A percentile compares a stretch with the other conserved stretches of the same genome.
Evolutionary conservation across 2,888 invertebrate genomes (phyloP).

Genomic region (Drosophila suboccidentalis): DNA sequence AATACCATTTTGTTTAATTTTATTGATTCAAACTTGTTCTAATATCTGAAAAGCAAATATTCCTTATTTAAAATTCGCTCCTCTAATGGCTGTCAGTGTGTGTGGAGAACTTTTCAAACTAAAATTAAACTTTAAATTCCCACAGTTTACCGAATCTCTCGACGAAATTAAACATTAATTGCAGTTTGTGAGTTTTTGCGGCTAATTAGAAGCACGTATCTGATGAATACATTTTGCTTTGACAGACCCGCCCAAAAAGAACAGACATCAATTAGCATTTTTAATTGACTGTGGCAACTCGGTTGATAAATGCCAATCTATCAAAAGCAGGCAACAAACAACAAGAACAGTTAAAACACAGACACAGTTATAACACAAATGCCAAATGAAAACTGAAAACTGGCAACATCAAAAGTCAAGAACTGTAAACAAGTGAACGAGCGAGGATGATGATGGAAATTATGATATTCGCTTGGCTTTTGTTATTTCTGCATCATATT

Average conservation of each 20-base stretch:
- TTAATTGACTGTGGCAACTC: conserved; percentile 60
- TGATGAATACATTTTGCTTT: conserved; percentile 19
- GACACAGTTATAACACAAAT: conserved; percentile 27
- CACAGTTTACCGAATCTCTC: conserved; percentile 21
- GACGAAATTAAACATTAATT: conserved; percentile 43
- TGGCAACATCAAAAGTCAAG: conserved; percentile 53
- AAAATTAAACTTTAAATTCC: conserved; percentile 25
- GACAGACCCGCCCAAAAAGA: conserved; percentile 16
- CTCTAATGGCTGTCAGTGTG: background rate
- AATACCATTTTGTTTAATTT: background rate
- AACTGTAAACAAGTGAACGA: conserved; percentile 52
- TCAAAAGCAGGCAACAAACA: conserved; percentile 46
- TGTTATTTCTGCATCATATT: conserved; percentile 7
- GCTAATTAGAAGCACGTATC: conserved; percentile 41
- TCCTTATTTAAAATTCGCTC: background rate
- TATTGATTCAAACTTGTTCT: background rate
- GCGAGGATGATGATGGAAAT: conserved; percentile 35
- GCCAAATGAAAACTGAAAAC: conserved; percentile 17
- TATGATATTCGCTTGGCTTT: conserved; percentile 35
- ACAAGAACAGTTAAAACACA: conserved; percentile 20
- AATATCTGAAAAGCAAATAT: background rate
- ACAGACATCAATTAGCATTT: conserved; percentile 60
- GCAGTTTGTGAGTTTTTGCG: conserved; percentile 36
- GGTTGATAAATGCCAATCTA: conserved; percentile 61
- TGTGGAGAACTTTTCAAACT: conserved; percentile 3